Evolutionary conservation across 37 sponge, comb jelly and placozoan species (phyloP).

Genomic region (Oopsacas minuta): DNA sequence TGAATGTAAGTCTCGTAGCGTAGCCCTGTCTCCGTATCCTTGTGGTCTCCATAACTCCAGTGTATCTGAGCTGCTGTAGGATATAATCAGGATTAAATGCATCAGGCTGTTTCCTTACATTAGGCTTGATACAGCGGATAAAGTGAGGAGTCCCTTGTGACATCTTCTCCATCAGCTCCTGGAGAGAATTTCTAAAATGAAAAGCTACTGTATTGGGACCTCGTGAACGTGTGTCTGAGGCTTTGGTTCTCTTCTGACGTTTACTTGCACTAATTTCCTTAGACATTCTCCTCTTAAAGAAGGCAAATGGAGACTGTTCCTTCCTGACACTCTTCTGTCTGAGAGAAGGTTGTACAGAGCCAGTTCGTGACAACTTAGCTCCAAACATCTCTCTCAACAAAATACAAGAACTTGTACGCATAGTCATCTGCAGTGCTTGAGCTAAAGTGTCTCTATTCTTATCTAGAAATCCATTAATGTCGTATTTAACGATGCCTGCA

Average conservation of each 20-base stretch:
- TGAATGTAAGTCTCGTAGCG: constrained; percentile 24
- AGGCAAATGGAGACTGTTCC: constrained; percentile 39
- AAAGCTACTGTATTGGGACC: constrained; percentile 32
- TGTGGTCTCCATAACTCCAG: constrained; percentile 36
- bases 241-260: not conserved
- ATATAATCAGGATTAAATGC: constrained; percentile 24
- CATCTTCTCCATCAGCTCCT: constrained; percentile 36
- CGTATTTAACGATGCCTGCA: constrained; percentile 50
- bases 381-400: constrained; percentile 45
- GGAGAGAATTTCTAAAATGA: constrained; percentile 43
- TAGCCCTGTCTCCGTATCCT: constrained; percentile 36
- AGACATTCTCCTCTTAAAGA: constrained; percentile 27
- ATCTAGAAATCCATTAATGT: constrained; percentile 25
- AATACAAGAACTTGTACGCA: constrained; percentile 32
- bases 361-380: constrained; percentile 27
- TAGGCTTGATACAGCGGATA: constrained; percentile 38
- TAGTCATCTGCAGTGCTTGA: constrained; percentile 16
- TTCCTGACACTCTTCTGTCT: constrained; percentile 29
- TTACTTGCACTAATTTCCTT: constrained; percentile 12
- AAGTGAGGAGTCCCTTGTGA: constrained; percentile 26
- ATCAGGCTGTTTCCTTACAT: constrained; percentile 24
- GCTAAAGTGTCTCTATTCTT: constrained; percentile 32
- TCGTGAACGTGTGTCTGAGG: constrained; percentile 22
- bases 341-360: constrained; percentile 30
- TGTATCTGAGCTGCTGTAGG: constrained; percentile 31